Evolutionary conservation across 2,888 invertebrate species (phyloP).

Genomic region (Hyles lineata): DNA sequence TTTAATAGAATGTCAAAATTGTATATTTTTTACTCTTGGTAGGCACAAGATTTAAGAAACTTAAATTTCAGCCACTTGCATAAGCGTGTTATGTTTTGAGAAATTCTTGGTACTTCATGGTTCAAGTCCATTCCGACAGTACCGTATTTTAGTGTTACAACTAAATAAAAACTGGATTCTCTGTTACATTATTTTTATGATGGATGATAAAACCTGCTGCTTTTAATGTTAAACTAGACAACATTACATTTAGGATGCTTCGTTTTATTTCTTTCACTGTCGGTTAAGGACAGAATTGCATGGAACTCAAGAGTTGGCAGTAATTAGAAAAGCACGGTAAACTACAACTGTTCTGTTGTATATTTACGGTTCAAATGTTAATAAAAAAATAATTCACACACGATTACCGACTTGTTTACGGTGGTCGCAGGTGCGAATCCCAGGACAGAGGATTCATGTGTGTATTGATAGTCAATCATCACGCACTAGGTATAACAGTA

Average conservation of each 20-base stretch:
- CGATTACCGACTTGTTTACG: no score
- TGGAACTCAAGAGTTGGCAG: neutral
- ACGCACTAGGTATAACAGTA: no score
- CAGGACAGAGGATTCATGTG: no score
- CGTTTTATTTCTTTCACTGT: neutral
- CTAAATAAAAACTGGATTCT: slow-evolving; percentile 29
- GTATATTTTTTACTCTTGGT: neutral
- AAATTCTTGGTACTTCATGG: slow-evolving; percentile 17
- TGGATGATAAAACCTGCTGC: slow-evolving; percentile 21
- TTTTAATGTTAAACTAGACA: slow-evolving; percentile 28
- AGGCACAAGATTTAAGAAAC: neutral
- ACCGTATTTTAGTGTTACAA: slow-evolving; percentile 31
- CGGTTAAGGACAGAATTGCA: neutral
- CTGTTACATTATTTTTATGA: slow-evolving; percentile 29
- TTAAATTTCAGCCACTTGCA: neutral
- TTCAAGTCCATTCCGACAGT: slow-evolving; percentile 21
- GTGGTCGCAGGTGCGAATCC: no score
- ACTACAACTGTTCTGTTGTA: no score
- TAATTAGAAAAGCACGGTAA: no score
- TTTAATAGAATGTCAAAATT: no score
- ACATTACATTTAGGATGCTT: slow-evolving; percentile 9
- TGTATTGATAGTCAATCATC: no score
- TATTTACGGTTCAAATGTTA: no score
- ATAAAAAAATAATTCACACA: no score
- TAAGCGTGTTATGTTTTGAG: neutral